phyloP scores from a whole-genome alignment of 2,113 vertebrate species.

The Falcunculus frontatus region DNA sequence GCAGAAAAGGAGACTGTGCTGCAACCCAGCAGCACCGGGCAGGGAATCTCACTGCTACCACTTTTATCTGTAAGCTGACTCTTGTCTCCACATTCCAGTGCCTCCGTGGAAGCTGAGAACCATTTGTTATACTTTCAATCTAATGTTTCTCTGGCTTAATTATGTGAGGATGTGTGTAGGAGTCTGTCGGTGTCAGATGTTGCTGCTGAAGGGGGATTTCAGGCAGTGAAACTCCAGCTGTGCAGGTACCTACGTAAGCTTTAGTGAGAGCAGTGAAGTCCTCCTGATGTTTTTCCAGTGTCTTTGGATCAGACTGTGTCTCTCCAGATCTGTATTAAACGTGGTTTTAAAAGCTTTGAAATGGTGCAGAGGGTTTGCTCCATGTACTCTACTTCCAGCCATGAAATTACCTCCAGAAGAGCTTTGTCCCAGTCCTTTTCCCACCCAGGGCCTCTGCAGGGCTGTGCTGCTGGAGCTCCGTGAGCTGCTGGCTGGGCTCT shows the following conservation, averaged over 20 bases:
- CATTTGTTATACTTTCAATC: not conserved
- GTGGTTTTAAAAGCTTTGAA: not conserved
- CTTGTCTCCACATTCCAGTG: not conserved
- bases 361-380: not conserved
- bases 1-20: not conserved
- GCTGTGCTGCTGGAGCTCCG: not conserved
- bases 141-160: not conserved
- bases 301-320: not conserved
- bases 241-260: not conserved
- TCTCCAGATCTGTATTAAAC: not conserved
- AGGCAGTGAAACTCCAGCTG: not conserved
- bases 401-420: not conserved
- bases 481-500: rapidly evolving
- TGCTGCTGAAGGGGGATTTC: not conserved
- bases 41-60: not conserved
- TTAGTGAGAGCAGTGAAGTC: not conserved
- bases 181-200: not conserved
- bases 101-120: not conserved
- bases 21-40: not conserved
- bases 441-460: not conserved
- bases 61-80: not conserved
- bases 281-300: not conserved
- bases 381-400: not conserved
- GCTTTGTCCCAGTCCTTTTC: not conserved
- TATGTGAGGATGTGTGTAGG: not conserved